Evolutionary conservation across 2,113 vertebrate species (phyloP).

Genomic region (Phrynosoma blainvillii): DNA sequence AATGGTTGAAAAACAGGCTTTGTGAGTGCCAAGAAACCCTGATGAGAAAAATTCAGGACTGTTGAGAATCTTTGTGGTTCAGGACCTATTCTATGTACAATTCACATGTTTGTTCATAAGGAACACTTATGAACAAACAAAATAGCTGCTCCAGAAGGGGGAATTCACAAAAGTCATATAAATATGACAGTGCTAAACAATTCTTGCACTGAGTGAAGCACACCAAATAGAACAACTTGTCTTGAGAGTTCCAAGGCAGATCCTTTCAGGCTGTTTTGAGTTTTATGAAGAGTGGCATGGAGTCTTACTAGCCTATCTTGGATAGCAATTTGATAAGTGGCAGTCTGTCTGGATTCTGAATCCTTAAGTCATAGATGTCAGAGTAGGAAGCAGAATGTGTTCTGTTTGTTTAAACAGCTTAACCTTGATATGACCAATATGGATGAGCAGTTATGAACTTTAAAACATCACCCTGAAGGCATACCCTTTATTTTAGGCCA

Average conservation of each 20-base stretch:
- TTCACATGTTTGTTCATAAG: too few species aligned
- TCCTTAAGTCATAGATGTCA: slow-evolving; percentile 43
- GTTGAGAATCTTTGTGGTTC: too few species aligned
- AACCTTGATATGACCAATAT: slow-evolving; percentile 36
- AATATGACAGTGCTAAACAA: not conserved
- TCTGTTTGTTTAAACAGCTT: slow-evolving; percentile 44
- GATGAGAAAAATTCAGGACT: too few species aligned
- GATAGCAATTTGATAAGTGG: slow-evolving; percentile 26
- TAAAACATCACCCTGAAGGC: not conserved
- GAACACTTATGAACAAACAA: too few species aligned
- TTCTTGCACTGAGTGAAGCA: not conserved
- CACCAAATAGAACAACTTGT: not conserved
- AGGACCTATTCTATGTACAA: too few species aligned
- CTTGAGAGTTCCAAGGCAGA: not conserved
- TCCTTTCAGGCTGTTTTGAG: not conserved
- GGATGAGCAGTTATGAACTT: slow-evolving; percentile 39
- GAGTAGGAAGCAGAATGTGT: slow-evolving; percentile 42
- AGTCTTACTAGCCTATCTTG: not conserved
- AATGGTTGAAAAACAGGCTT: too few species aligned
- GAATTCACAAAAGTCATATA: not conserved
- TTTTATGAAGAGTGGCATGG: not conserved
- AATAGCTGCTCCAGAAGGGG: too few species aligned
- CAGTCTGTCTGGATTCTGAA: slow-evolving; percentile 48
- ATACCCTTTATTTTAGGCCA: slow-evolving; percentile 27
- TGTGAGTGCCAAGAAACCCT: too few species aligned